Evolutionary conservation across 2,888 invertebrate genomes (phyloP).

Genomic region (Tipula vernalis): DNA sequence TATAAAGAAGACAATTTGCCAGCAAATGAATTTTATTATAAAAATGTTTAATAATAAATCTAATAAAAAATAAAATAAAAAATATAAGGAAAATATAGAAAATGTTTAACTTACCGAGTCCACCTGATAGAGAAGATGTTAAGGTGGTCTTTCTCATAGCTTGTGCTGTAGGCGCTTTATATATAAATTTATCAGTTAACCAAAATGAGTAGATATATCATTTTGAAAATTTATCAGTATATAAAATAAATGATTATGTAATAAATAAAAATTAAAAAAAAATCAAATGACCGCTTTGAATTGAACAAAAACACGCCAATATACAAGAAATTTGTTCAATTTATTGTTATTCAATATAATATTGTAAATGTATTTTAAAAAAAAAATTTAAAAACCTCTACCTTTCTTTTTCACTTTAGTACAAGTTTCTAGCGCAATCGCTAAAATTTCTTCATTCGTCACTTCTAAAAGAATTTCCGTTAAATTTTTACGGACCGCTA

Average conservation of each 20-base stretch:
- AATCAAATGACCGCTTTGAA: not conserved
- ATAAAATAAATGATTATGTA: conserved; percentile 17
- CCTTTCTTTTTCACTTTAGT: conserved; percentile 69
- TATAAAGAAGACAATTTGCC: not conserved
- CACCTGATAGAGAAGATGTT: conserved; percentile 80
- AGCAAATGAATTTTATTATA: not conserved
- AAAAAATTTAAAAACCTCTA: conserved; percentile 38
- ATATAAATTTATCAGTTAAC: conserved; percentile 21
- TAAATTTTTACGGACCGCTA: conserved; percentile 72
- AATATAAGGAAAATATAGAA: conserved; percentile 8
- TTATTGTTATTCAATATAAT: not conserved
- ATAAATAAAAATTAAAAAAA: conserved; percentile 15
- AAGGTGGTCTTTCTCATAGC: conserved; percentile 71
- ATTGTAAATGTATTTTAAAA: not conserved
- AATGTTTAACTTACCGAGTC: conserved; percentile 67
- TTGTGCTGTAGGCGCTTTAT: conserved; percentile 37
- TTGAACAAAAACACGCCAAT: not conserved
- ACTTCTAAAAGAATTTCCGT: conserved; percentile 92
- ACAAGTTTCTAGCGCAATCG: conserved; percentile 74
- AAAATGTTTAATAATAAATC: not conserved
- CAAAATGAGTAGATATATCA: conserved; percentile 8
- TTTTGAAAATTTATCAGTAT: conserved; percentile 7
- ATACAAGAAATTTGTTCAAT: conserved; percentile 1
- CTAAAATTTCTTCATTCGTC: conserved; percentile 78
- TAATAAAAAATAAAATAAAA: not conserved